phyloP scores from a whole-genome alignment of 2,797 vertebrate genomes.

The Bovichtus variegatus region DNA sequence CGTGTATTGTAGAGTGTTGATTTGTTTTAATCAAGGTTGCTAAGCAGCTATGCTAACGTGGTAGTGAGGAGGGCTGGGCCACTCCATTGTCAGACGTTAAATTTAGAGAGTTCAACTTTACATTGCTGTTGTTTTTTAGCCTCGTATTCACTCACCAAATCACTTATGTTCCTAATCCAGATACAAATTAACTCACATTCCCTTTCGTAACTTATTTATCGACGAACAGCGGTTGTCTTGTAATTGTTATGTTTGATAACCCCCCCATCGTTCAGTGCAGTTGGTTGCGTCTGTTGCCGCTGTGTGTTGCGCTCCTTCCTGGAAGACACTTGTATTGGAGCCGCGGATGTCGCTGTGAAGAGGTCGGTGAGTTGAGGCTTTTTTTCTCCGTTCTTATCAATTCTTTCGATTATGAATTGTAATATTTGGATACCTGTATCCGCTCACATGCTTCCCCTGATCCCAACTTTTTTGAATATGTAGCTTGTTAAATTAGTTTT shows the following conservation, averaged over 20 bases:
- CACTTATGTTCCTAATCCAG: fast-evolving
- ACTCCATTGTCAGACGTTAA: slow-evolving; percentile 46
- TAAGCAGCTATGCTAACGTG: slow-evolving; percentile 45
- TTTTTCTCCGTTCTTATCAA: neutral
- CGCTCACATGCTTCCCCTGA: fast-evolving
- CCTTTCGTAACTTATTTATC: fast-evolving
- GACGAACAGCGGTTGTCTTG: fast-evolving
- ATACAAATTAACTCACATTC: fast-evolving
- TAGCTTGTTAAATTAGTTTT: slow-evolving; percentile 31
- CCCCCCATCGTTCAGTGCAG: neutral
- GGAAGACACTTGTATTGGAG: slow-evolving; percentile 64
- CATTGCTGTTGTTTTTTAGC: neutral
- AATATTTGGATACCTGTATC: neutral
- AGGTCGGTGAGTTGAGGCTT: slow-evolving; percentile 56
- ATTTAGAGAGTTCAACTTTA: neutral
- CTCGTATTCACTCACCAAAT: fast-evolving
- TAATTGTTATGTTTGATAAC: neutral
- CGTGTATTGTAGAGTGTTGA: neutral
- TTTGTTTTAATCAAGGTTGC: slow-evolving; percentile 24
- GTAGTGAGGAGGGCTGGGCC: slow-evolving; percentile 50
- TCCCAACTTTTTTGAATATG: neutral
- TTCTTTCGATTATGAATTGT: neutral
- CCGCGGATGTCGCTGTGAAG: slow-evolving; percentile 32
- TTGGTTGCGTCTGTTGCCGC: slow-evolving; percentile 84
- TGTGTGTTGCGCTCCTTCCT: slow-evolving; percentile 80